Percentiles rank a stretch among this genome's conserved stretches.
Conservation (phyloP, 53 echinoderm and acorn worm genomes). For the Hippasteria phrygiana region DNA sequence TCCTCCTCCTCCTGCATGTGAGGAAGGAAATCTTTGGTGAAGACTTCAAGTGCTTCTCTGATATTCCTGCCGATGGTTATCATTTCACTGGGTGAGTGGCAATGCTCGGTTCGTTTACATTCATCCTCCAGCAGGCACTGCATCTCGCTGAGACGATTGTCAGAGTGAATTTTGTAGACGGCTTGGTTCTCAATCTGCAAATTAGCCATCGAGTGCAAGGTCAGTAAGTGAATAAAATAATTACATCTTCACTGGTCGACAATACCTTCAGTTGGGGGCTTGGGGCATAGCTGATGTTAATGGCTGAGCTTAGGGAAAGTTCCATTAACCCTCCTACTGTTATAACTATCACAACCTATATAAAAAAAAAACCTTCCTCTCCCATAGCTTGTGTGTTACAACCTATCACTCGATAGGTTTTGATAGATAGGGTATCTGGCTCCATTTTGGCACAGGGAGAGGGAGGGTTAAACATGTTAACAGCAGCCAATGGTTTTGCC, state of each 20-base stretch:
- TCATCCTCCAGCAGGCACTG: constrained; percentile 84
- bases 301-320: too few species aligned
- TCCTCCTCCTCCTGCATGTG: constrained; percentile 99
- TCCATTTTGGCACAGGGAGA: too few species aligned
- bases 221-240: background rate
- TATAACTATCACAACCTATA: too few species aligned
- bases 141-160: constrained; percentile 97
- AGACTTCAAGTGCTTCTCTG: constrained; percentile 78
- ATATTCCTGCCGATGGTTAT: constrained; percentile 74
- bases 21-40: constrained; percentile 94
- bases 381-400: too few species aligned
- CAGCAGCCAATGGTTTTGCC: too few species aligned
- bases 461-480: too few species aligned
- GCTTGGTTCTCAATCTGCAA: constrained; percentile 76
- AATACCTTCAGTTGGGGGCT: background rate
- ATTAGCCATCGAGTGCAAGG: background rate
- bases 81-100: constrained; percentile 75
- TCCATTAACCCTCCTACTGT: too few species aligned
- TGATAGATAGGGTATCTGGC: too few species aligned
- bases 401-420: too few species aligned
- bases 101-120: constrained; percentile 69
- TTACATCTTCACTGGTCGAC: background rate
- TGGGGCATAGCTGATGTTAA: too few species aligned
- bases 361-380: too few species aligned
- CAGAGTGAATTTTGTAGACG: constrained; percentile 91